Evolutionary conservation across 1,140 invertebrate genomes (phyloP).

Genomic region (Physella acuta): DNA sequence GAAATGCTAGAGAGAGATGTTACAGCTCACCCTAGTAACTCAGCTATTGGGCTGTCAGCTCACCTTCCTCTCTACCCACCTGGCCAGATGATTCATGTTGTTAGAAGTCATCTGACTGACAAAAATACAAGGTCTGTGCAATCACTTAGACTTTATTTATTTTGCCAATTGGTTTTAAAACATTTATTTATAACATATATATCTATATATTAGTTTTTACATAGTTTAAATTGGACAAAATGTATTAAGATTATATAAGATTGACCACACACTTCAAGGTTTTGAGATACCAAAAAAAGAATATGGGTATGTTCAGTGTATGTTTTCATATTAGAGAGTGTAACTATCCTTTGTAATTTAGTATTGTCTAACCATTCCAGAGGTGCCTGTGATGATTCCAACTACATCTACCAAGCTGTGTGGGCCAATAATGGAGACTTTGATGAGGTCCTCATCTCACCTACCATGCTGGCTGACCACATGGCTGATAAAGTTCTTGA

Average conservation of each 20-base stretch:
- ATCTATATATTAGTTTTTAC: too few species aligned
- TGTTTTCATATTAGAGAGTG: too few species aligned
- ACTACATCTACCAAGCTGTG: conserved; percentile 85
- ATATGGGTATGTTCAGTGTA: too few species aligned
- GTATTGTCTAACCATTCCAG: conserved; percentile 24
- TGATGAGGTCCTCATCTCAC: conserved; percentile 87
- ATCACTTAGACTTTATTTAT: too few species aligned
- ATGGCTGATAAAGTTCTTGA: conserved; percentile 88
- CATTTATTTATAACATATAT: not conserved
- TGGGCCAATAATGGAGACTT: conserved; percentile 86
- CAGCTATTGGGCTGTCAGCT: conserved; percentile 67
- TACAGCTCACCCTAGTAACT: conserved; percentile 67
- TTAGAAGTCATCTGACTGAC: conserved; percentile 81
- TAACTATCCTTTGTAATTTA: too few species aligned
- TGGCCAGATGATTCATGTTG: conserved; percentile 85
- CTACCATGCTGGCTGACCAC: conserved; percentile 90
- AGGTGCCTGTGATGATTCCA: conserved; percentile 49
- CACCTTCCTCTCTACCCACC: conserved; percentile 79
- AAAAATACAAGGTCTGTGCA: conserved; percentile 61
- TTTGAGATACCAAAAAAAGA: too few species aligned
- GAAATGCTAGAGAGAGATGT: conserved; percentile 43
- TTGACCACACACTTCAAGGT: too few species aligned
- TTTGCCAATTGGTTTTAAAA: not conserved
- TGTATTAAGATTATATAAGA: too few species aligned
- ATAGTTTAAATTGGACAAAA: not conserved